A percentile compares a stretch with the other conserved stretches of the same genome.
phyloP scores from a whole-genome alignment of 2,888 invertebrate species.

The Amiota minor region DNA sequence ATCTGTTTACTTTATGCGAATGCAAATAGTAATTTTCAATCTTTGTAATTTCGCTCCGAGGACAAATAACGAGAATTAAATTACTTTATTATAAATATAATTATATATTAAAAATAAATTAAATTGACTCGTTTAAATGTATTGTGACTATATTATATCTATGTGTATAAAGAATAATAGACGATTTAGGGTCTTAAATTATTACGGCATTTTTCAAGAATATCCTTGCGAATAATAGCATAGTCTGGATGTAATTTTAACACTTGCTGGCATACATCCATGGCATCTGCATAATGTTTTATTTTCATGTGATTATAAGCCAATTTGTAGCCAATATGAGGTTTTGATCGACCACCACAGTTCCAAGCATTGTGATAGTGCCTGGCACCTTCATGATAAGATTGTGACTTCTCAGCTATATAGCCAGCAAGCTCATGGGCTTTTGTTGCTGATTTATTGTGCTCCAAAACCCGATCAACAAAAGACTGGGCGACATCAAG shows the following conservation, averaged over 20 bases:
- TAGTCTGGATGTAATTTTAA: constrained; percentile 88
- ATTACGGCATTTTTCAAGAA: constrained; percentile 90
- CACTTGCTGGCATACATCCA: constrained; percentile 90
- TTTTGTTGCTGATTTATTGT: constrained; percentile 90
- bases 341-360: constrained; percentile 85
- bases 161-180: background rate
- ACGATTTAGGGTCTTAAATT: constrained; percentile 79
- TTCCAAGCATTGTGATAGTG: constrained; percentile 90
- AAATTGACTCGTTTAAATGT: no score
- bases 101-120: no score
- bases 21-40: no score
- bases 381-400: constrained; percentile 86
- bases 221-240: constrained; percentile 92
- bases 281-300: constrained; percentile 90
- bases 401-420: constrained; percentile 93
- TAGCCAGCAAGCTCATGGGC: constrained; percentile 90
- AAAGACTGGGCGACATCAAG: constrained; percentile 90
- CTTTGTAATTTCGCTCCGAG: no score
- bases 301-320: constrained; percentile 93
- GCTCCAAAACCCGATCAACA: constrained; percentile 83
- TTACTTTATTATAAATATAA: no score
- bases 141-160: no score
- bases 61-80: no score
- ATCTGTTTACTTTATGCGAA: no score
- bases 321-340: constrained; percentile 91